Percentiles rank a stretch among this genome's conserved stretches.
Conservation (phyloP, 1,140 invertebrate species). For the Hyphantria cunea region DNA sequence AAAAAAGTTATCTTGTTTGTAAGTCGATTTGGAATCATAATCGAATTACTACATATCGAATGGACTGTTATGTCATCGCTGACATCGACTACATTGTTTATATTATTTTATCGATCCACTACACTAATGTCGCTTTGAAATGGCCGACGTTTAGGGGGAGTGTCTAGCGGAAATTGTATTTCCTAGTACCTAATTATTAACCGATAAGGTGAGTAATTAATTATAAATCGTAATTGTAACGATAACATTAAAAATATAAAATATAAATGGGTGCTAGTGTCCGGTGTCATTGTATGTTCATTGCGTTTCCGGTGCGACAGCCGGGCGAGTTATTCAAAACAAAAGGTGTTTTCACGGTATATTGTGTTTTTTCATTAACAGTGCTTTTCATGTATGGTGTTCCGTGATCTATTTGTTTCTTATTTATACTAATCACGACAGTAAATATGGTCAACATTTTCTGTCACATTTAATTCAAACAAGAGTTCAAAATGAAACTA, state of each 20-base stretch:
- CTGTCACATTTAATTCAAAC: slow-evolving; percentile 17
- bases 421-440: background rate
- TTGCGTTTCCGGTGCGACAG: slow-evolving; percentile 62
- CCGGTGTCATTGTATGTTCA: slow-evolving; percentile 18
- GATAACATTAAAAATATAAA: slow-evolving; percentile 7
- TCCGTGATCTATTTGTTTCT: background rate
- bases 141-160: slow-evolving; percentile 80
- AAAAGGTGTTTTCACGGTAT: slow-evolving; percentile 54
- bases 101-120: slow-evolving; percentile 67
- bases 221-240: slow-evolving; percentile 8
- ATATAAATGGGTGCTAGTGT: slow-evolving; percentile 1
- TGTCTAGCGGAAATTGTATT: slow-evolving; percentile 68
- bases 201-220: slow-evolving; percentile 56
- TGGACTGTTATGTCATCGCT: slow-evolving; percentile 24
- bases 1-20: slow-evolving; percentile 11
- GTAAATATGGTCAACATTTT: slow-evolving; percentile 5
- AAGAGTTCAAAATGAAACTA: slow-evolving; percentile 9
- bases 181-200: slow-evolving; percentile 57
- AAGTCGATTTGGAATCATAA: too few relatives aligned
- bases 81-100: slow-evolving; percentile 37
- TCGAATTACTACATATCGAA: too few relatives aligned
- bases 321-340: slow-evolving; percentile 76
- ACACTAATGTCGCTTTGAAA: slow-evolving; percentile 75
- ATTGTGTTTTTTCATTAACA: slow-evolving; percentile 4
- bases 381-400: slow-evolving; percentile 2